Base-by-base conservation (phyloP, 2,797 vertebrate genomes). In the Microctenopoma stevenorrisi region DNA sequence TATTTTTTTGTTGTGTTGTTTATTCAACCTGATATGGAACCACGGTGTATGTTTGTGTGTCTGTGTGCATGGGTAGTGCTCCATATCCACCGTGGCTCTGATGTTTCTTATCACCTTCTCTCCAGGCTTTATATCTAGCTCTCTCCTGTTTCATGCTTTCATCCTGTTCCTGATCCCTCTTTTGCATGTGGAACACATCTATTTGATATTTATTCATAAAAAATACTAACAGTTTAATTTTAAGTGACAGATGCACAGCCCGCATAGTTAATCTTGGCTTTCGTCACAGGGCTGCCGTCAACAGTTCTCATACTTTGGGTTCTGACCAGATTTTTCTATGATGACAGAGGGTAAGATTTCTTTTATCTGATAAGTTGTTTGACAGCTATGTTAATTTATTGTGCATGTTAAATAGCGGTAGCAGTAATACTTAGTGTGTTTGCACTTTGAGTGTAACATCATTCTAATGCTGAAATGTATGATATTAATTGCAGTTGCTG, bases 241-340 rank as follows among this genome's bases (percentile, higher is more conserved):
- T 51, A 40, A 43, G 66, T 64, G 64, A 72, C 71, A 68, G 25
- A 54, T 28, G 44, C 37, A 15, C 14, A 22, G 2, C 48, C 26
- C 66, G 10, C 49, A 77, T 73, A 71, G 72, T 75, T 42, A 2
- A 79, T 65, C 54, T 76, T n/a, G 63, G 64, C n/a, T 85, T 11
- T 78, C 1, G 2, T 89, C 82, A 33, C 47, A 97, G 96, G 96
- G 1, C 72, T 96, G n/a, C 96, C 96, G 7, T 89, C 92, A 48
- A 78, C 86, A 5, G 92, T 95, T 5, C 91, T 96, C 7, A 83
- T 94, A 1, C 68, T 95, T 26, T 97, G 96, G 96, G 94, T 94
- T 71, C 68, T 95, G 81, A 92, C 92, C 57, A 94, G 95, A 87
- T 92, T 94, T 70, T 92, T 92, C 74, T 94, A 93, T 0, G 94